Evolutionary conservation across 1,140 invertebrate genomes (phyloP), one percentile per base, ranked within the genome.

Genomic region (Drosophila ficusphila): DNA sequence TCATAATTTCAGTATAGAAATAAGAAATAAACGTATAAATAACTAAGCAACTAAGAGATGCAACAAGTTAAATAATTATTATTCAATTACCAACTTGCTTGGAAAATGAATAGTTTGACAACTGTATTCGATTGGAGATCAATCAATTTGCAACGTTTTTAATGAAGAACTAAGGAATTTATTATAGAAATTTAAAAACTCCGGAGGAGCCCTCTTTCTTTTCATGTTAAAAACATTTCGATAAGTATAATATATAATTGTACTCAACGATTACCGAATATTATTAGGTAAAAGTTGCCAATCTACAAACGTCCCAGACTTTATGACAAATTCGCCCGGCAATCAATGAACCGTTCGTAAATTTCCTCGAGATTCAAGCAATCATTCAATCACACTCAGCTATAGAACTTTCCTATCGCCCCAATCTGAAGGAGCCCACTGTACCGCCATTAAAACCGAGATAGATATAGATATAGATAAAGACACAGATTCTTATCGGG

Each of bases 401-500:
- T 31, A 69, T 69, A 56, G 4, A 25, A 18, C 19, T 5, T 2
- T 51, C 16, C 34, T 51, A 54, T 54, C 52, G 33, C 16, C 56
- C 21, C 44, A 70, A 70, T 70, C 65, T 70, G 18, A 11, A 42
- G 51, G 68, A 70, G 52, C 31, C 16, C 38, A 54, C 51, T 56
- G 29, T 33, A 14, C 36, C 16, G 42, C 12, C 33, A 42, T n/a
- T 70, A 70, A 70, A 57, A 65, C 31, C 57, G 11, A 64, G 11
- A 19, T 18, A 16, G 33, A 29, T 16, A n/a, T 12, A 23, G 34
- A n/a, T n/a, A n/a, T n/a, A n/a, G n/a, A n/a, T n/a, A n/a, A n/a
- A n/a, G n/a, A 39, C 29, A 51, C 44, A 65, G 62, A 67, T 67
- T 67, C 44, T 67, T 67, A 67, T 67, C 62, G 62, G 16, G n/a